A percentile compares a stretch with the other conserved stretches of the same genome.
Conservation (phyloP, 2,113 vertebrate species). For the Arenaria interpres region DNA sequence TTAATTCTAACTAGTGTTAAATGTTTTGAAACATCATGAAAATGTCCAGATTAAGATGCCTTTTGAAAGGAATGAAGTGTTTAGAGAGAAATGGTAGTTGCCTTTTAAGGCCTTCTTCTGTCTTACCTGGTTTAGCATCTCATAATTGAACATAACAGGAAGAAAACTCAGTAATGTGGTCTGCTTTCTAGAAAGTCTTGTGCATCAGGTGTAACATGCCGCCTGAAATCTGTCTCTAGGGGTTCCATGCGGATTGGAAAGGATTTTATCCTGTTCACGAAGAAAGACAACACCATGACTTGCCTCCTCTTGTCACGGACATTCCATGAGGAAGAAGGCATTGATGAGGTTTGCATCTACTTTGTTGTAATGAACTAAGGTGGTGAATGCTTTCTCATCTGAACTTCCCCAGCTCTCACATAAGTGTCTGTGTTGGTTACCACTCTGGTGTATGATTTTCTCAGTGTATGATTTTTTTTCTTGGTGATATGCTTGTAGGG, state of each 20-base stretch:
- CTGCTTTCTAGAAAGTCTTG: not conserved
- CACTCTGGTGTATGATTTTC: not conserved
- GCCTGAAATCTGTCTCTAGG: slow-evolving; percentile 70
- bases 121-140: not conserved
- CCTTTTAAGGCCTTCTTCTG: not conserved
- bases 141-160: not conserved
- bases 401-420: not conserved
- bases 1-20: not conserved
- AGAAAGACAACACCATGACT: slow-evolving; percentile 88
- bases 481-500: not conserved
- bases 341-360: slow-evolving; percentile 89
- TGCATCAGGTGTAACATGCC: not conserved
- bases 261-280: slow-evolving; percentile 97
- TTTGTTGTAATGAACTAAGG: not conserved
- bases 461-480: not conserved
- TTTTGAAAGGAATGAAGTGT: not conserved
- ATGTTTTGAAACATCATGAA: not conserved
- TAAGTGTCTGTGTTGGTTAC: not conserved
- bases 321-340: slow-evolving; percentile 97
- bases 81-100: not conserved
- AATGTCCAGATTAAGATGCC: not conserved
- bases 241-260: slow-evolving; percentile 98
- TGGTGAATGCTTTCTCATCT: not conserved
- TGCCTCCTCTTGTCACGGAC: slow-evolving; percentile 96
- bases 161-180: not conserved